Evolutionary conservation across 1,140 invertebrate genomes (phyloP), one percentile per base, ranked within the genome.

Genomic region (Tachypleus tridentatus): DNA sequence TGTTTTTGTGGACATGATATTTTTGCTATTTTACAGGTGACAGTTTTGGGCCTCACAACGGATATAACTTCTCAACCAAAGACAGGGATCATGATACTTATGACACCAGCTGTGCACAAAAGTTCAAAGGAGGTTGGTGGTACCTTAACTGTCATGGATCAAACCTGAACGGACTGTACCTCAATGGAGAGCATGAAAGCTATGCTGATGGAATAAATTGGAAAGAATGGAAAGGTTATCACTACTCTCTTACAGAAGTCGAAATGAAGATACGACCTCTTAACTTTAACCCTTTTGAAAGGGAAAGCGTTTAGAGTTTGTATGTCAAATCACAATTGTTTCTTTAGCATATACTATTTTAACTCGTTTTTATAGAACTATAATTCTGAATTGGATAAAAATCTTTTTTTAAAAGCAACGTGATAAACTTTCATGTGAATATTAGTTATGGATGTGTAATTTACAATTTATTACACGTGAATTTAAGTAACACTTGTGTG

Each of bases 81-180:
- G 75, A 76, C 60, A 56, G 65, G 7, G 75, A 76, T 64, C 73
- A 76, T 59, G 75, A 76, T 61, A 62, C 70, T 64, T 74, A 74
- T 60, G 67, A 62, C 56, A 66, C 67, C 3, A 72, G 74, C 65
- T 75, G 75, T 66, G 73, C 73, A 10, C 58, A 68, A 47, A 56
- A 51, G 8, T 70, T 59, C 52, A 65, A 74, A 62, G 77, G 77
- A 11, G 77, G 72, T 4, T 78, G 77, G 77, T 78, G 77, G 77
- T 79, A 72, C 61, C 70, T 66, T 1, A 70, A 69, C 62, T 79
- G 77, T 62, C 72, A 74, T 58, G 65, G 71, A 54, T 64, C 72
- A 29, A 78, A 78, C 63, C 72, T 78, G 29, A 78, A 78, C 63
- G 77, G 77, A 0, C 70, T 71, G 61, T 76, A 76, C 60, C 29